A percentile compares a stretch with the other conserved stretches of the same genome.
phyloP scores from a whole-genome alignment of 1,140 invertebrate species.

The Scaptodrosophila lebanonensis region DNA sequence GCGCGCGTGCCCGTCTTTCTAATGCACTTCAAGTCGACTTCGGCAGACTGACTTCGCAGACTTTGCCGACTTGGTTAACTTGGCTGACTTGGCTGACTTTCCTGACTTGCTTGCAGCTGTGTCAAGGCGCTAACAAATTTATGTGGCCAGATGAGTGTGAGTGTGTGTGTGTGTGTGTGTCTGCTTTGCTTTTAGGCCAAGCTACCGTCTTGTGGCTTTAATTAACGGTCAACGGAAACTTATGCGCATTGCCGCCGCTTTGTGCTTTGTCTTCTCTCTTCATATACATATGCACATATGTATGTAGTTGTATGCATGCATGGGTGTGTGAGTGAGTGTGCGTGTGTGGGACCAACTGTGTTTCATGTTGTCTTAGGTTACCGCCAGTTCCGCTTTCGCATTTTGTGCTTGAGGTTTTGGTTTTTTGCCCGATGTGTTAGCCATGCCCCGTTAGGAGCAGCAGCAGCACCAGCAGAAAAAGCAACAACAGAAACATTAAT shows the following conservation, averaged over 20 bases:
- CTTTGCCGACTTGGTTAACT: slow-evolving; percentile 22
- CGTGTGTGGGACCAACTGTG: slow-evolving; percentile 49
- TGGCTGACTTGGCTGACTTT: slow-evolving; percentile 15
- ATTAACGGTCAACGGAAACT: slow-evolving; percentile 71
- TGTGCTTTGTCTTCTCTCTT: slow-evolving; percentile 24
- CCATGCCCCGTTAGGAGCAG: too few species aligned
- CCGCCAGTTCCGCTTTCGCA: slow-evolving; percentile 63
- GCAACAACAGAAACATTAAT: too few species aligned
- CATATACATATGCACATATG: slow-evolving; percentile 11
- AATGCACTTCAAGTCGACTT: slow-evolving; percentile 6
- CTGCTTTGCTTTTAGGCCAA: slow-evolving; percentile 9
- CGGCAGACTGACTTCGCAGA: not conserved
- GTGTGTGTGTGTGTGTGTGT: slow-evolving; percentile 14
- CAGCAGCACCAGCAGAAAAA: too few species aligned
- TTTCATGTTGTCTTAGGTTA: slow-evolving; percentile 64
- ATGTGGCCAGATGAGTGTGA: slow-evolving; percentile 35
- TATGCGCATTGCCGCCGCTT: slow-evolving; percentile 52
- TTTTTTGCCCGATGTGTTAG: too few species aligned
- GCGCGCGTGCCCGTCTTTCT: slow-evolving; percentile 51
- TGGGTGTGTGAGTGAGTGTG: slow-evolving; percentile 10
- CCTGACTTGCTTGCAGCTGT: slow-evolving; percentile 48
- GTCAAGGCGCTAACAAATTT: slow-evolving; percentile 64
- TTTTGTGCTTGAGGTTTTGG: slow-evolving; percentile 32
- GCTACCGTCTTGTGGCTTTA: slow-evolving; percentile 59
- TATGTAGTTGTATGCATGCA: slow-evolving; percentile 15